A percentile compares a stretch with the other conserved stretches of the same genome.
These are phyloP conservation scores for Nicator chloris DNA, from an alignment of 2,113 vertebrate species.

Conservation along the genomic window DNA sequence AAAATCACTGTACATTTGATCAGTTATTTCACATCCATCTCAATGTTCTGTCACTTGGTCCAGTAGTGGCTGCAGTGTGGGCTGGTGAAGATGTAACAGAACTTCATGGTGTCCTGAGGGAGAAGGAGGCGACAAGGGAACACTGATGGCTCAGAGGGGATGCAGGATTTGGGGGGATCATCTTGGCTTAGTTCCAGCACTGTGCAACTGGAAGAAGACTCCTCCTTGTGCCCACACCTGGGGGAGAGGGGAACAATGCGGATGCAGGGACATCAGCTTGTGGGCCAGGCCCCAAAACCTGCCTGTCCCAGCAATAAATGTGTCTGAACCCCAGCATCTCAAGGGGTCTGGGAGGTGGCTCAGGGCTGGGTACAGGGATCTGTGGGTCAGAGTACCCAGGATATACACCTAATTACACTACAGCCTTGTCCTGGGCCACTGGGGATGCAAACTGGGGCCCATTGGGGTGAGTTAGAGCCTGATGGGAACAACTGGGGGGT, in stretches of 20 bases:
- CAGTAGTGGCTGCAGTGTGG: no score
- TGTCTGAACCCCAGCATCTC: neutral
- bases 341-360: neutral
- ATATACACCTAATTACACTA: neutral
- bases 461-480: neutral
- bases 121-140: neutral
- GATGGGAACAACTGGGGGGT: neutral
- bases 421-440: no score
- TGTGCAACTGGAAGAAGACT: neutral
- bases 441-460: neutral
- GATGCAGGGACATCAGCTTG: neutral
- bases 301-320: neutral
- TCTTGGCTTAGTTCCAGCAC: neutral
- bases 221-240: neutral
- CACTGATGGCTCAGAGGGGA: neutral
- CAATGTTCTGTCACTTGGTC: neutral
- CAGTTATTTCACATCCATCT: neutral
- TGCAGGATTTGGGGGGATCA: accelerated
- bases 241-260: neutral
- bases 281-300: no score
- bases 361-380: accelerated
- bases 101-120: neutral
- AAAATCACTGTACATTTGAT: neutral
- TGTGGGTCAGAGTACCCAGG: neutral
- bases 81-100: neutral